Percentiles rank a stretch among this genome's conserved stretches.
phyloP scores from a whole-genome alignment of 2,797 vertebrate genomes.

The Gephyroberyx darwinii region DNA sequence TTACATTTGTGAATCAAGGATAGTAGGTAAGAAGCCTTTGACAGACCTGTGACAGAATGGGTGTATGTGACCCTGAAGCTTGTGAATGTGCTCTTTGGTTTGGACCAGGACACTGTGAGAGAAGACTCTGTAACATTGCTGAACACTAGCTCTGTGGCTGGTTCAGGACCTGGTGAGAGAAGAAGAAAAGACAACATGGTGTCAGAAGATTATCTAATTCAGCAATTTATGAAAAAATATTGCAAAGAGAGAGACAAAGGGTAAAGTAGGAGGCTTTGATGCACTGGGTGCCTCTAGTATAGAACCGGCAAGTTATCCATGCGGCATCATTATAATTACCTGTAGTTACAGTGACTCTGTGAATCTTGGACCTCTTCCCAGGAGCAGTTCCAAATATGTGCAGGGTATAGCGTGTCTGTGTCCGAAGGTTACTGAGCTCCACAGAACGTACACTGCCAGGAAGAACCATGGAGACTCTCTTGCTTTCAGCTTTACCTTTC shows the following conservation, averaged over 20 bases:
- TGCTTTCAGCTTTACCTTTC: constrained; percentile 67
- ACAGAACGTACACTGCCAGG: constrained; percentile 77
- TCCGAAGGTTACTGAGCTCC: constrained; percentile 82
- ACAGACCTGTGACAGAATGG: constrained; percentile 83
- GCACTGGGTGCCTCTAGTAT: neutral
- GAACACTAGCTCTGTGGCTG: constrained; percentile 85
- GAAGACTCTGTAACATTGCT: constrained; percentile 85
- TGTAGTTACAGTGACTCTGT: constrained; percentile 76
- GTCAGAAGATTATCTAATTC: neutral
- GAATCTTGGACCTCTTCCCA: constrained; percentile 76
- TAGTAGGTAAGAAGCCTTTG: neutral
- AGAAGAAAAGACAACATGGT: neutral
- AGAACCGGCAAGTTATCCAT: neutral
- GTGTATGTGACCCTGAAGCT: constrained; percentile 87
- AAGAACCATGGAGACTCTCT: constrained; percentile 76
- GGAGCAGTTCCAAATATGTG: constrained; percentile 71
- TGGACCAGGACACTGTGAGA: constrained; percentile 83
- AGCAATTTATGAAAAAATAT: neutral
- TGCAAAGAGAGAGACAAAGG: too few species aligned
- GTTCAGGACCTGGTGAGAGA: constrained; percentile 82
- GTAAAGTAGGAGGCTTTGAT: too few species aligned
- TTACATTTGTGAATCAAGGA: neutral
- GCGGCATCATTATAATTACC: constrained; percentile 59
- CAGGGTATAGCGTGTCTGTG: constrained; percentile 83
- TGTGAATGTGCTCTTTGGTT: constrained; percentile 79